Base-by-base conservation (phyloP, 2,797 vertebrate genomes). In the Aselliscus stoliczkanus region DNA sequence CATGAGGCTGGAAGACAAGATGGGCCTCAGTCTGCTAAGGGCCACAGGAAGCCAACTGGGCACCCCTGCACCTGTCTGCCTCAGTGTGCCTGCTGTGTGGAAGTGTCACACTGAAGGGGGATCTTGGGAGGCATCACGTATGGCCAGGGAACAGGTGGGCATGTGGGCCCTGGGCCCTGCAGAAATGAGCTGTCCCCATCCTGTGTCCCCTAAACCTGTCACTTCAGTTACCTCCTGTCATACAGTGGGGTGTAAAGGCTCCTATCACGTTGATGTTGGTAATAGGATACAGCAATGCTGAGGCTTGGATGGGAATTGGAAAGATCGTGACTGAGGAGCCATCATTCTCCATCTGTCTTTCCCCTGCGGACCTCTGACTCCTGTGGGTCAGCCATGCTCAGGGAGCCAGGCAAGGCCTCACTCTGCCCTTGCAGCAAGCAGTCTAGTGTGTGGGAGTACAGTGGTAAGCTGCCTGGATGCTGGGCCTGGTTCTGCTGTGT, bases 311-410 rank as follows among this genome's bases (percentile, higher is more conserved):
- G 60, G 64, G 42, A n/a, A 31, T 11, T n/a, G 47, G 27, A 54
- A 27, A 4, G 2, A 29, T 56, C 2, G 8, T 8, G 17, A 39
- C 54, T 7, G 14, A 31, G 47, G 14, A 79, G 9, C 60, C 2
- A 25, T 34, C n/a, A 27, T 20, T 62, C 29, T 60, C 58, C 58
- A 54, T n/a, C 31, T 47, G 17, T 8, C n/a, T n/a, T 31, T 34
- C n/a, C 9, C 27, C 65, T 1, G 23, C 27, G 23, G 47, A 50
- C 58, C 7, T 50, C 73, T 44, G 21, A 17, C 8, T 76, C 50
- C 82, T 34, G 3, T 2, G 25, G 34, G 56, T 23, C 1, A 2
- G 47, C 67, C 42, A 0, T 1, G 1, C 39, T 14, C 44, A 7
- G n/a, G 54, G 15, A 42, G 27, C 67, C 37, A 47, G 44, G 62